Base-by-base conservation (phyloP, 2,797 vertebrate genomes). In the Poecilia gillii region DNA sequence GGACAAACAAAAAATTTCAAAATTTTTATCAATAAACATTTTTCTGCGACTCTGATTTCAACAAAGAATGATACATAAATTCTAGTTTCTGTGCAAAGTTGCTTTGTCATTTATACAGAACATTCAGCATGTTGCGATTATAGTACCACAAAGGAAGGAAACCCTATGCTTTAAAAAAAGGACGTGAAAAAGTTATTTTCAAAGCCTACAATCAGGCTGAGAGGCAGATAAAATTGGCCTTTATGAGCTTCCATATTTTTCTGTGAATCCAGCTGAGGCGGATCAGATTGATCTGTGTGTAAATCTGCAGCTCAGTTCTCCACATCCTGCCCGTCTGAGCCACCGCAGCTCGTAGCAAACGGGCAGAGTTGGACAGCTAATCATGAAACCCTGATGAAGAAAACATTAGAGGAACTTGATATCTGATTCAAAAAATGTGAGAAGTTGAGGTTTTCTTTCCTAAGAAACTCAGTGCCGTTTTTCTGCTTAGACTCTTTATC, bases 191-290 rank as follows among this genome's bases (percentile, higher is more conserved):
- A 13, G 9, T 28, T n/a, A 5, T 33, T 62, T 62, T 62, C n/a
- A 62, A 62, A 62, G 57, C 57, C 46, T 13, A 43, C 71, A 36
- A 49, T 72, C 39, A 43, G 66, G 39, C 16, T 11, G 11, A 84
- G 18, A 41, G 2, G 25, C 31, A 51, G 79, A 72, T 51, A 76
- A 12, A 73, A 76, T 49, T 25, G 12, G 45, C 8, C 64, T 3
- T 83, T 73, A 28, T 49, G 71, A 4, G 36, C 20, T 89, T 84
- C 59, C 81, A 84, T 85, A 75, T 78, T 77, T 28, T 74, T 79
- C 47, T 76, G 28, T 36, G 66, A 77, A 9, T 66, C 23, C 36
- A n/a, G 11, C 2, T 53, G 49, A 76, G 9, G 18, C 46, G 72
- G 72, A 41, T 73, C 68, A 70, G 46, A 73, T 72, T 0, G 47